Evolutionary conservation across 2,113 vertebrate genomes (phyloP).

Genomic region (western clawed frog (Xenopus tropicalis)): DNA sequence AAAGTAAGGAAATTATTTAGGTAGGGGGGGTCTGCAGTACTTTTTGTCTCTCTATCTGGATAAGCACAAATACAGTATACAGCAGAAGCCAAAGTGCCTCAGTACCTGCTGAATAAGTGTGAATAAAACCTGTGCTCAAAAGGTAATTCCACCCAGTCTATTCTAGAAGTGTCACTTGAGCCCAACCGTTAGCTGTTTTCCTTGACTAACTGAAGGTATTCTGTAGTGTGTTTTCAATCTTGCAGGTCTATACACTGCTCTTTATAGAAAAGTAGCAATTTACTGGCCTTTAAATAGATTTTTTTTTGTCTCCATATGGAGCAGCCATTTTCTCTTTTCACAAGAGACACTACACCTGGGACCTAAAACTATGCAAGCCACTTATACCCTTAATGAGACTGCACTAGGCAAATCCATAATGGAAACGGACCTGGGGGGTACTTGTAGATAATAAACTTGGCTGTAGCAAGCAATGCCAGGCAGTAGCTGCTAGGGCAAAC

Average conservation of each 20-base stretch:
- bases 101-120: conserved; percentile 14
- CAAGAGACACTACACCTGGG: too few species aligned
- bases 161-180: conserved; percentile 22
- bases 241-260: conserved; percentile 10
- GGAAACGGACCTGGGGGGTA: too few species aligned
- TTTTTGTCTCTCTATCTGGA: neutral
- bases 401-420: too few species aligned
- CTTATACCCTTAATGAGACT: too few species aligned
- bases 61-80: neutral
- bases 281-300: conserved; percentile 21
- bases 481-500: too few species aligned
- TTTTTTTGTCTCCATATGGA: too few species aligned
- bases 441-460: too few species aligned
- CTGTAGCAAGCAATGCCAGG: too few species aligned
- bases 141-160: conserved; percentile 28
- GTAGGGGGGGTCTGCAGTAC: neutral
- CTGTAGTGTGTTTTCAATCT: conserved; percentile 5
- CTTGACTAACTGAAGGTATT: conserved; percentile 20
- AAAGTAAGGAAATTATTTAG: neutral
- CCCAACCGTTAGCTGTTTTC: conserved; percentile 34
- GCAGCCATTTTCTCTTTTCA: too few species aligned
- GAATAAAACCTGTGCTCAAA: conserved; percentile 20
- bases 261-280: conserved; percentile 24
- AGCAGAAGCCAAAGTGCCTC: neutral
- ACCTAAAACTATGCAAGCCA: too few species aligned